Percentiles rank a stretch among this genome's conserved stretches.
Evolutionary conservation across 1,140 invertebrate genomes (phyloP).

Genomic region (Lethocerus indicus): DNA sequence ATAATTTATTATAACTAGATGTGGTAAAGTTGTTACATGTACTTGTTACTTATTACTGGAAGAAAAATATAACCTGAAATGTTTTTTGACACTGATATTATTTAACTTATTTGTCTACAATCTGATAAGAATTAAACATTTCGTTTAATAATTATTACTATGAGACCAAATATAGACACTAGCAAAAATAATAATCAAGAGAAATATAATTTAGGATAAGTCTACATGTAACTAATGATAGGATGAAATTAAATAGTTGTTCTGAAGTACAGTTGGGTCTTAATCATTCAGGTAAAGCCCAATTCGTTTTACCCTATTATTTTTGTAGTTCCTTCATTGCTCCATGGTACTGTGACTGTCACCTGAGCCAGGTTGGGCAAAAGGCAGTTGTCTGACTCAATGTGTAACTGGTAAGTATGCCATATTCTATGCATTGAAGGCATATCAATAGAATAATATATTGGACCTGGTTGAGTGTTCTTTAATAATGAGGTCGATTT

Average conservation of each 20-base stretch:
- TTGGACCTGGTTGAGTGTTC: conserved; percentile 31
- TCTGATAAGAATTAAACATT: no score
- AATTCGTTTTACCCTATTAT: conserved; percentile 9
- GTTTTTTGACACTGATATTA: no score
- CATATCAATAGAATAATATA: conserved; percentile 39
- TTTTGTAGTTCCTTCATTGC: conserved; percentile 12
- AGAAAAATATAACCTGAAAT: neutral
- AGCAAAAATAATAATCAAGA: neutral
- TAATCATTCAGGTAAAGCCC: no score
- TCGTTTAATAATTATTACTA: no score
- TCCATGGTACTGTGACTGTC: conserved; percentile 16
- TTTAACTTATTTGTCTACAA: no score
- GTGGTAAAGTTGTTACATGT: neutral
- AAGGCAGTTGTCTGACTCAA: conserved; percentile 27
- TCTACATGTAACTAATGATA: no score
- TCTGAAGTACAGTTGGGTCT: no score
- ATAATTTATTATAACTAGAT: neutral
- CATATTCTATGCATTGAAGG: conserved; percentile 33
- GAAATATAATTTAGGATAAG: neutral
- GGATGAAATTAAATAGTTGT: no score
- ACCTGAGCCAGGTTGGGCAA: conserved; percentile 8
- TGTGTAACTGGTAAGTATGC: conserved; percentile 36
- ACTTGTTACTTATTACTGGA: neutral
- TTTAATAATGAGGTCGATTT: conserved; percentile 25
- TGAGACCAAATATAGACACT: neutral